These are phyloP conservation scores for Drosophila paracracens DNA, from an alignment of 2,888 invertebrate species.

Conservation along the genomic window DNA sequence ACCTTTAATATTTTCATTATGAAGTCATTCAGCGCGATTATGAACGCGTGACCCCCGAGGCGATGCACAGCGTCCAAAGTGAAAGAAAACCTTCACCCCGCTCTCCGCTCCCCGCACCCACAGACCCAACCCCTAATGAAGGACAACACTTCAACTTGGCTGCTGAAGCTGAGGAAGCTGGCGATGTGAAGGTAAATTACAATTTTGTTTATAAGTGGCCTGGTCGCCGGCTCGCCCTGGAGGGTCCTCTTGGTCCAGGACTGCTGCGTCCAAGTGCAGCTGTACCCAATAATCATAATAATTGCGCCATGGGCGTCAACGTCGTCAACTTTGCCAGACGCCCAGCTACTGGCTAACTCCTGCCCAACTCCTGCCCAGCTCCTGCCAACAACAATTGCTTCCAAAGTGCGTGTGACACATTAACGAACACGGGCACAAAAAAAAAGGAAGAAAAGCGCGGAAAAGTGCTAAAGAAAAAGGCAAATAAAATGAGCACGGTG, in stretches of 20 bases:
- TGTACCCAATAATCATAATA: conserved; percentile 81
- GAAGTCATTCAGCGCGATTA: conserved; percentile 82
- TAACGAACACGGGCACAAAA: conserved; percentile 64
- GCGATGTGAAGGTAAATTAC: conserved; percentile 73
- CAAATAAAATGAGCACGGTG: conserved; percentile 61
- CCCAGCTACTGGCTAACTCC: conserved; percentile 30
- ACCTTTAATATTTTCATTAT: conserved; percentile 84
- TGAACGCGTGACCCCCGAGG: conserved; percentile 80
- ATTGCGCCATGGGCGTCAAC: conserved; percentile 77
- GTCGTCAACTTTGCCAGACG: conserved; percentile 78
- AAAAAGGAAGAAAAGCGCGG: conserved; percentile 50
- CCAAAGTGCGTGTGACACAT: conserved; percentile 84
- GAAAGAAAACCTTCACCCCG: conserved; percentile 7
- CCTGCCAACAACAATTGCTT: conserved; percentile 69
- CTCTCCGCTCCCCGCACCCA: conserved; percentile 3
- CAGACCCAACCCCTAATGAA: conserved; percentile 57
- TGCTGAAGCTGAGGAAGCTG: conserved; percentile 52
- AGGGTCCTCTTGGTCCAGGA: conserved; percentile 32
- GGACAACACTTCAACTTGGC: conserved; percentile 55
- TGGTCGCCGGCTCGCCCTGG: conserved; percentile 39
- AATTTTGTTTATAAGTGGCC: conserved; percentile 79
- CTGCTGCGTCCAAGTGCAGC: conserved; percentile 67
- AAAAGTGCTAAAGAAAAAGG: conserved; percentile 68
- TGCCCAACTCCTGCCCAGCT: conserved; percentile 12
- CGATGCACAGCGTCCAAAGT: conserved; percentile 64